Evolutionary conservation across 2,113 vertebrate genomes (phyloP).

Genomic region (Odontesthes bonariensis): DNA sequence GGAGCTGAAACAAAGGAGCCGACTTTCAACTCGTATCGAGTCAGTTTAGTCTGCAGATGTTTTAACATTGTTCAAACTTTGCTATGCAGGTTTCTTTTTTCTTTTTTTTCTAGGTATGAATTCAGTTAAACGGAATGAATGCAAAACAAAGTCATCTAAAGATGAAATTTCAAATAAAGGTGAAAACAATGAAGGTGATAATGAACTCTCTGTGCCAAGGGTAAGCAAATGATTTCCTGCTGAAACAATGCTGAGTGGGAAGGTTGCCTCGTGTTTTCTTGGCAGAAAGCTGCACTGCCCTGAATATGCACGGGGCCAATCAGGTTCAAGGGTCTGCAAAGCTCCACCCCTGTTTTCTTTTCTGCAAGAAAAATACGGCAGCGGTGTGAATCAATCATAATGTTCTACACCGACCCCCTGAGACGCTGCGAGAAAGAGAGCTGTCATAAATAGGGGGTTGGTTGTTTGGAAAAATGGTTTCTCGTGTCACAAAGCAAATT

Average conservation of each 20-base stretch:
- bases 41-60: constrained; percentile 26
- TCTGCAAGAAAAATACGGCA: constrained; percentile 75
- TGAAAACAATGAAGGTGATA: constrained; percentile 35
- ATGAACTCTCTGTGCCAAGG: constrained; percentile 41
- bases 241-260: constrained; percentile 41
- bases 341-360: constrained; percentile 44
- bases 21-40: constrained; percentile 44
- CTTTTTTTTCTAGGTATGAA: neutral
- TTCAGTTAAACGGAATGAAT: neutral
- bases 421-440: constrained; percentile 74
- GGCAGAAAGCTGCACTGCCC: constrained; percentile 61
- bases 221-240: constrained; percentile 51
- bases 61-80: constrained; percentile 3
- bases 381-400: constrained; percentile 76
- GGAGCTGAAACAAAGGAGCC: constrained; percentile 57
- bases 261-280: constrained; percentile 51
- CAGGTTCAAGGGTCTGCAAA: constrained; percentile 50
- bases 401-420: constrained; percentile 72
- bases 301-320: constrained; percentile 65
- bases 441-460: constrained; percentile 73
- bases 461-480: constrained; percentile 73
- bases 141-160: neutral
- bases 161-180: constrained; percentile 23
- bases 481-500: constrained; percentile 80
- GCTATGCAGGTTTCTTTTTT: neutral